These are phyloP conservation scores for Pseudomyrmex pallidus DNA, from an alignment of 1,140 invertebrate species.

Conservation along the genomic window DNA sequence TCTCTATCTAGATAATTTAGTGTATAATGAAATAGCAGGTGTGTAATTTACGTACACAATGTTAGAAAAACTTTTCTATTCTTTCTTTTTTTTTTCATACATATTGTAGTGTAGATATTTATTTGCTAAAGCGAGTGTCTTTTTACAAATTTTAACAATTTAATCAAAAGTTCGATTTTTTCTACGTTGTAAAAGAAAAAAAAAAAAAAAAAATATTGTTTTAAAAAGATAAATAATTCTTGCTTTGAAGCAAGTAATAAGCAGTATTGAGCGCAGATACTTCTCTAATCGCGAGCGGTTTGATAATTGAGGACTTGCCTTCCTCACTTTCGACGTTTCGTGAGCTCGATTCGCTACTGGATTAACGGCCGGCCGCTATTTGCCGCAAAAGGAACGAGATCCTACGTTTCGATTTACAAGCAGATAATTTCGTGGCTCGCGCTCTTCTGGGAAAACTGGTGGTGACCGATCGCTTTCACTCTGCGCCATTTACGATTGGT, in stretches of 20 bases:
- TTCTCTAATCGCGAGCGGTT: slow-evolving; percentile 24
- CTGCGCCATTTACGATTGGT: slow-evolving; percentile 75
- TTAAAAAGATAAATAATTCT: background rate
- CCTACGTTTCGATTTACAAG: slow-evolving; percentile 71
- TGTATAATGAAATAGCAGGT: background rate
- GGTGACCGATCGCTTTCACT: slow-evolving; percentile 77
- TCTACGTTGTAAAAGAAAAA: background rate
- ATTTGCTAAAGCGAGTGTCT: background rate
- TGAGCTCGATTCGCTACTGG: slow-evolving; percentile 32
- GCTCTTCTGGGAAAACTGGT: slow-evolving; percentile 77
- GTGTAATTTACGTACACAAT: background rate
- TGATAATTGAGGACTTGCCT: slow-evolving; percentile 33
- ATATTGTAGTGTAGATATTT: background rate
- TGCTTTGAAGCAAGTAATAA: background rate
- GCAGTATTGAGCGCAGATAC: background rate
- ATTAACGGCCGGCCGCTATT: slow-evolving; percentile 21
- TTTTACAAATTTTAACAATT: background rate
- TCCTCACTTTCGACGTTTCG: slow-evolving; percentile 29
- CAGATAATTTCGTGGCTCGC: slow-evolving; percentile 74
- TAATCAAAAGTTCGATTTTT: background rate
- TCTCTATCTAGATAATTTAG: background rate
- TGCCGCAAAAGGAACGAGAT: slow-evolving; percentile 64
- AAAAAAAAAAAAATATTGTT: background rate
- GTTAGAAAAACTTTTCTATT: background rate
- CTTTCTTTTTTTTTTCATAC: no score